Evolutionary conservation across 2,888 invertebrate species (phyloP).

Genomic region (Glyphotaelius pellucidus): DNA sequence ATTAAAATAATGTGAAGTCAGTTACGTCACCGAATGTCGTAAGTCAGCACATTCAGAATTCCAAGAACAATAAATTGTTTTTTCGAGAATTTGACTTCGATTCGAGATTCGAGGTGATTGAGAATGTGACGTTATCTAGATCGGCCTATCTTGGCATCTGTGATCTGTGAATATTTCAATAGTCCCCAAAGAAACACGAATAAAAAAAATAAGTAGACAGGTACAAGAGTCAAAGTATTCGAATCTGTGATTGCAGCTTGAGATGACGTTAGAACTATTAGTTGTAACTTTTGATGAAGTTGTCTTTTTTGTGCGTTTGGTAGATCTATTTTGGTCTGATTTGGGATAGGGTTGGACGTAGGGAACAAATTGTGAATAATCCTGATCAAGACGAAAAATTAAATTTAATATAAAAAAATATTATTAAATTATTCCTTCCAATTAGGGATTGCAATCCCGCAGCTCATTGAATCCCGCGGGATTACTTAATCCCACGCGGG

Average conservation of each 20-base stretch:
- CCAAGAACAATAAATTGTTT: constrained; percentile 11
- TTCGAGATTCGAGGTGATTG: not conserved
- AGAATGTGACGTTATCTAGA: constrained; percentile 33
- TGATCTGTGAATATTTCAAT: constrained; percentile 12
- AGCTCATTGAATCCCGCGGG: too few relatives aligned
- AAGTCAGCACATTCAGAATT: not conserved
- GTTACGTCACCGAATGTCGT: not conserved
- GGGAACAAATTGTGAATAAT: not conserved
- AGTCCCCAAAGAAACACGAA: not conserved
- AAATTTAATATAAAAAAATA: not conserved
- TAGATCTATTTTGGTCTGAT: not conserved
- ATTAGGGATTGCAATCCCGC: too few relatives aligned
- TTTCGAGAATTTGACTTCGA: constrained; percentile 2
- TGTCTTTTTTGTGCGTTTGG: not conserved
- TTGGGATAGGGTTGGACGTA: not conserved
- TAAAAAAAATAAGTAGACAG: not conserved
- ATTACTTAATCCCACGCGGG: too few relatives aligned
- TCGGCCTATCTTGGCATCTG: constrained; percentile 5
- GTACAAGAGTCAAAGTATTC: not conserved
- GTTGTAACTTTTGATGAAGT: not conserved
- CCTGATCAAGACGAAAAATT: not conserved
- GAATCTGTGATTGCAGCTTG: not conserved
- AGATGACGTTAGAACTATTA: not conserved
- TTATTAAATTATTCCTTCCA: too few relatives aligned
- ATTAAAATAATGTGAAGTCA: not conserved